Conservation (phyloP, 64 coral and sea anemone genomes). For the Porites australiensis region DNA sequence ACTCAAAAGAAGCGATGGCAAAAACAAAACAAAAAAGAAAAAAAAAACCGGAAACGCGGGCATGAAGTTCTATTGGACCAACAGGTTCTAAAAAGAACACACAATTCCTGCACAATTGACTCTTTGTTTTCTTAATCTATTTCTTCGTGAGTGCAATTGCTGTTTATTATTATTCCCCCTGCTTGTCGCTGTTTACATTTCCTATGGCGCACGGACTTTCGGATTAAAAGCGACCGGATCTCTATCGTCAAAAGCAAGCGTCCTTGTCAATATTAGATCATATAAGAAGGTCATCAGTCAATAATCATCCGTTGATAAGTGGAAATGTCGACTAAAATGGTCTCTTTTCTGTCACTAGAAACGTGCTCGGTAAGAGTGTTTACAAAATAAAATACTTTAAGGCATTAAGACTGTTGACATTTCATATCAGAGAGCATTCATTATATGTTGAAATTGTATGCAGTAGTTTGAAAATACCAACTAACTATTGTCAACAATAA, state of each 20-base stretch:
- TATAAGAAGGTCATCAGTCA: neutral
- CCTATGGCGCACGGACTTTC: neutral
- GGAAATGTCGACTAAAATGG: neutral
- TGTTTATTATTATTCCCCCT: neutral
- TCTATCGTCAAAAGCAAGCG: neutral
- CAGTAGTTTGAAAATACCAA: no score
- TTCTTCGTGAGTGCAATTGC: neutral
- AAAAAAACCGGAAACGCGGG: neutral
- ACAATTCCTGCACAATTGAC: neutral
- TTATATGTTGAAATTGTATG: conserved; percentile 12
- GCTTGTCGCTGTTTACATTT: neutral
- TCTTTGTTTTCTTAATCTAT: neutral
- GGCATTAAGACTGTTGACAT: conserved; percentile 12
- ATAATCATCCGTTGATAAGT: neutral
- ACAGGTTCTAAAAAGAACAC: neutral
- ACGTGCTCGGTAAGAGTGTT: conserved; percentile 2
- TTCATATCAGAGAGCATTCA: neutral
- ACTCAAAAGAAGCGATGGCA: no score
- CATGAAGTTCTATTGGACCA: no score
- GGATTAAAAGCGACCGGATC: conserved; percentile 21
- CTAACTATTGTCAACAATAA: no score
- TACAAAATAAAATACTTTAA: conserved; percentile 20
- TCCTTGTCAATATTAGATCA: neutral
- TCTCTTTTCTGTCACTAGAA: neutral
- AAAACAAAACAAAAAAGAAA: neutral